phyloP scores from a whole-genome alignment of 2,888 invertebrate genomes.

The Encarsia formosa region DNA sequence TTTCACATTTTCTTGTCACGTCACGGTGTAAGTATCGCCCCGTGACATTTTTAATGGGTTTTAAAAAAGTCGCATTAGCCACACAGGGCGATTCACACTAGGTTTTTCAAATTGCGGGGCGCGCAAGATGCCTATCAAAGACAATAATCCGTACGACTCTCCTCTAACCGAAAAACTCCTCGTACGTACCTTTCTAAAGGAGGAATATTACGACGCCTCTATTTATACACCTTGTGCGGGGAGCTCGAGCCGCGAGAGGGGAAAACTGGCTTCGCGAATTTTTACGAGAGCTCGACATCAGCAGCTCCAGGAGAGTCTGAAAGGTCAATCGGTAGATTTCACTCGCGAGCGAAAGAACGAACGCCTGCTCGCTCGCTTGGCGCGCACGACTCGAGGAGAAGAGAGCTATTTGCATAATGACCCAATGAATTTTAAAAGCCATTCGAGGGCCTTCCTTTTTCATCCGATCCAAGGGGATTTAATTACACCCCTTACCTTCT shows the following conservation, averaged over 20 bases:
- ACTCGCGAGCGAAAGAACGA: slow-evolving; percentile 40
- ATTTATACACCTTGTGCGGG: slow-evolving; percentile 16
- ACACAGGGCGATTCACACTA: too few species aligned
- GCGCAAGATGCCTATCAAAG: too few species aligned
- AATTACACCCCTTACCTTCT: too few species aligned
- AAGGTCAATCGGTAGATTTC: slow-evolving; percentile 51
- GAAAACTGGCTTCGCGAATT: slow-evolving; percentile 43
- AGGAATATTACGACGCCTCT: slow-evolving; percentile 20
- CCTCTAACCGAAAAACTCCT: too few species aligned
- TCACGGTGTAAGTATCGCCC: background rate
- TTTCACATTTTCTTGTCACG: background rate
- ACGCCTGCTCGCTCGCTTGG: slow-evolving; percentile 28
- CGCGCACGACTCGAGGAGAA: slow-evolving; percentile 5
- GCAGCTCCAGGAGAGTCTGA: slow-evolving; percentile 29
- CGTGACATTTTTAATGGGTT: background rate
- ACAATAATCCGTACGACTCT: too few species aligned
- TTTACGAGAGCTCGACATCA: slow-evolving; percentile 26
- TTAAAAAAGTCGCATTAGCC: too few species aligned
- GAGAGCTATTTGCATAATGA: slow-evolving; percentile 21
- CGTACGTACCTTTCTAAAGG: too few species aligned
- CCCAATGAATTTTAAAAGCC: slow-evolving; percentile 22
- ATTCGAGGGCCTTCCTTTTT: too few species aligned
- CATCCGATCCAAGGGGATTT: too few species aligned
- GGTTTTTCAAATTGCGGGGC: too few species aligned
- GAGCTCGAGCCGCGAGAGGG: slow-evolving; percentile 25